These are phyloP conservation scores for Aphelocoma coerulescens DNA, from an alignment of 2,113 vertebrate genomes.

Conservation along the genomic window DNA sequence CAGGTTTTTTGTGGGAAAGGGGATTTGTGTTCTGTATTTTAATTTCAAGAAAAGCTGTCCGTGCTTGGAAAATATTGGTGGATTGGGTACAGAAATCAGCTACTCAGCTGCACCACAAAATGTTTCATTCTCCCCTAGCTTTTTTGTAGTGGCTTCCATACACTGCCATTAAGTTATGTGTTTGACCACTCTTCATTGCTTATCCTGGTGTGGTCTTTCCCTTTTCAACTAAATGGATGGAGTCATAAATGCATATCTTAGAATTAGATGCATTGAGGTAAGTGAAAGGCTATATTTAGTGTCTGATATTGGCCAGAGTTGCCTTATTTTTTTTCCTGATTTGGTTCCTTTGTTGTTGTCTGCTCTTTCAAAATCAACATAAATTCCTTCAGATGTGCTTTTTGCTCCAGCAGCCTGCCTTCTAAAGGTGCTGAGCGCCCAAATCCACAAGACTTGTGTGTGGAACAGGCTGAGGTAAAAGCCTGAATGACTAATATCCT, in stretches of 20 bases:
- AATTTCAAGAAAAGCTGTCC: slow-evolving; percentile 67
- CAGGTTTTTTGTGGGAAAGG: slow-evolving; percentile 48
- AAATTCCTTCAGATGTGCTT: slow-evolving; percentile 45
- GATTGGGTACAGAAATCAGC: slow-evolving; percentile 65
- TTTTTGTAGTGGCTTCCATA: slow-evolving; percentile 76
- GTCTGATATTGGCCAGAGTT: slow-evolving; percentile 49
- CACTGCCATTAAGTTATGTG: slow-evolving; percentile 72
- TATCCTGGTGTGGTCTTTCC: slow-evolving; percentile 77
- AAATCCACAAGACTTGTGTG: not conserved
- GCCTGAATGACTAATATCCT: slow-evolving; percentile 24
- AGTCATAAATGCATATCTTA: slow-evolving; percentile 72
- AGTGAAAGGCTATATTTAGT: slow-evolving; percentile 72
- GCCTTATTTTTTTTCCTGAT: slow-evolving; percentile 41
- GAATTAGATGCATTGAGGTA: slow-evolving; percentile 72
- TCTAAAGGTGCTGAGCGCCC: not conserved
- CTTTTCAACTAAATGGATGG: slow-evolving; percentile 69
- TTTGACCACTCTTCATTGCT: slow-evolving; percentile 71
- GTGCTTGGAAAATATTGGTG: slow-evolving; percentile 72
- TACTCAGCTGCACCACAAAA: slow-evolving; percentile 67
- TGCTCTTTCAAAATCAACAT: slow-evolving; percentile 63
- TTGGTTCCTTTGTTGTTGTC: slow-evolving; percentile 64
- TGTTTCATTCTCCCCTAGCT: slow-evolving; percentile 61
- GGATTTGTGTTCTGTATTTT: slow-evolving; percentile 75
- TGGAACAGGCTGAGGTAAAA: not conserved
- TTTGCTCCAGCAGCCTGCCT: slow-evolving; percentile 27